Evolutionary conservation across 2,113 vertebrate species (phyloP).

Genomic region (Prinia subflava): DNA sequence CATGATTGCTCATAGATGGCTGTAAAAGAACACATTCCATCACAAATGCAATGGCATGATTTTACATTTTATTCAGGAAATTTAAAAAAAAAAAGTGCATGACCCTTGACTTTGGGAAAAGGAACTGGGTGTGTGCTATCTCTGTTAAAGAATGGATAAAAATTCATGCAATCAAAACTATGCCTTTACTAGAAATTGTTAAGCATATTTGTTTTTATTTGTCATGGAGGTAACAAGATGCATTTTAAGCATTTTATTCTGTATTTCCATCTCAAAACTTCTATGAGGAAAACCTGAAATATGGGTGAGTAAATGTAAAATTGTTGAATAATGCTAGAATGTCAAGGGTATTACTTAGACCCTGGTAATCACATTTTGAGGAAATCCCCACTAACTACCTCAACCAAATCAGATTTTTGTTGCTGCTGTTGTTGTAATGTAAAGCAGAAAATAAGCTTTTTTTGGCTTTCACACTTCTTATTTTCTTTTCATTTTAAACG

Average conservation of each 20-base stretch:
- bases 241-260: not conserved
- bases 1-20: conserved; percentile 92
- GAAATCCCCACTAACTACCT: not conserved
- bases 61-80: not conserved
- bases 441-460: not conserved
- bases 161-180: not conserved
- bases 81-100: not conserved
- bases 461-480: not conserved
- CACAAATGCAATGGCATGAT: not conserved
- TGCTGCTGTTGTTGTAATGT: not conserved
- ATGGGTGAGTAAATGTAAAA: not conserved
- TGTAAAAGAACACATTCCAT: conserved; percentile 61
- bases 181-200: not conserved
- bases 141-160: not conserved
- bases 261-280: not conserved
- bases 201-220: not conserved
- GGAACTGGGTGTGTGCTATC: not conserved
- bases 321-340: not conserved
- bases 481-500: not conserved
- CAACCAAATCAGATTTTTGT: not conserved
- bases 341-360: not conserved
- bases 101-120: not conserved
- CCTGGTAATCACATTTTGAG: not conserved
- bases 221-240: not conserved
- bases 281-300: not conserved